Percentiles rank a stretch among this genome's conserved stretches.
phyloP scores from a whole-genome alignment of 2,888 invertebrate genomes.

The Zelleria hepariella region DNA sequence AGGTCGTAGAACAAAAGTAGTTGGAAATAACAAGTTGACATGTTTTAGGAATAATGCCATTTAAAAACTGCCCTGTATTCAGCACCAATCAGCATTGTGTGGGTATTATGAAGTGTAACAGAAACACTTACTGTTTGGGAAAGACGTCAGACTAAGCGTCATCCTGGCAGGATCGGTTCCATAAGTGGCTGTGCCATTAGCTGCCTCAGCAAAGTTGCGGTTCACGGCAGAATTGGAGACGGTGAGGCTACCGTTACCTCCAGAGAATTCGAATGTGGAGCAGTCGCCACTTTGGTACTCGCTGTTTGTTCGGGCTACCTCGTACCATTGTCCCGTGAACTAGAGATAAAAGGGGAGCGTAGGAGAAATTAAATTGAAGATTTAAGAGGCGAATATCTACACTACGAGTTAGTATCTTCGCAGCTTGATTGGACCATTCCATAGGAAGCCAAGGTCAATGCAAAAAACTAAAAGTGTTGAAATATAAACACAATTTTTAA shows the following conservation, averaged over 20 bases:
- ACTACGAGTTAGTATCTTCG: too few species aligned
- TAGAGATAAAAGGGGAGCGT: conserved; percentile 17
- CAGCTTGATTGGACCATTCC: too few species aligned
- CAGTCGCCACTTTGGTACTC: conserved; percentile 32
- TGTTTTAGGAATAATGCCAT: too few species aligned
- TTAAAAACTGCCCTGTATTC: too few species aligned
- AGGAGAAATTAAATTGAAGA: neutral
- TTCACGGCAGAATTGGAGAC: conserved; percentile 25
- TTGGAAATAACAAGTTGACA: too few species aligned
- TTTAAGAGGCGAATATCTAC: too few species aligned
- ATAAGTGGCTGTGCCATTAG: conserved; percentile 21
- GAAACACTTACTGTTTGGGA: conserved; percentile 27
- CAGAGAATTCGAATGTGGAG: conserved; percentile 24
- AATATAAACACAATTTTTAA: too few species aligned
- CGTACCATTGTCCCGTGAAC: conserved; percentile 48
- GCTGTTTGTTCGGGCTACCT: conserved; percentile 27
- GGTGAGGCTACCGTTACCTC: conserved; percentile 10
- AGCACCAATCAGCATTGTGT: neutral
- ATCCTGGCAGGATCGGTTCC: conserved; percentile 26
- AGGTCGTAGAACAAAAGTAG: too few species aligned
- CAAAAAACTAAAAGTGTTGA: too few species aligned
- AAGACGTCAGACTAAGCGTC: conserved; percentile 19
- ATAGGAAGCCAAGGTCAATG: too few species aligned
- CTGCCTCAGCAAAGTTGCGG: conserved; percentile 34
- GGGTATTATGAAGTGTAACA: too few species aligned